Conservation (phyloP, 2,888 invertebrate genomes). For the Eupithecia inturbata region DNA sequence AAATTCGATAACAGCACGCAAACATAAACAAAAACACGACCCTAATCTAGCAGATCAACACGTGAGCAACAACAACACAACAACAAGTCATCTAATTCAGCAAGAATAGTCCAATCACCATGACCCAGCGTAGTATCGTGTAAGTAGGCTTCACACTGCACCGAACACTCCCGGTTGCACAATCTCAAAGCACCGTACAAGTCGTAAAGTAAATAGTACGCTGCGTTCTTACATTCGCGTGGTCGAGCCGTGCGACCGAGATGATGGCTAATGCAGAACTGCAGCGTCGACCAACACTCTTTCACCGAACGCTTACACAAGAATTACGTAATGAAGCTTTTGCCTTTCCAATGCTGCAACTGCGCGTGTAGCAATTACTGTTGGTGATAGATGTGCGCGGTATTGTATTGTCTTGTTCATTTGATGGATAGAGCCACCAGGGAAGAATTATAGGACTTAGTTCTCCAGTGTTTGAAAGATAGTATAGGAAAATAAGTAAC, state of each 20-base stretch:
- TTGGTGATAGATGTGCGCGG: constrained; percentile 48
- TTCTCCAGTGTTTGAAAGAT: not conserved
- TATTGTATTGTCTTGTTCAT: constrained; percentile 24
- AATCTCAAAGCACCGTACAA: constrained; percentile 37
- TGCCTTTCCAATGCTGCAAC: constrained; percentile 75
- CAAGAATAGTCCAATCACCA: constrained; percentile 18
- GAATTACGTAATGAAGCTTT: constrained; percentile 71
- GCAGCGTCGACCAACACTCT: constrained; percentile 65
- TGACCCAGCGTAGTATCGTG: constrained; percentile 34
- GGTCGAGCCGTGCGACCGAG: constrained; percentile 57
- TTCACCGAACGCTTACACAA: constrained; percentile 77
- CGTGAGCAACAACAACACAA: constrained; percentile 10
- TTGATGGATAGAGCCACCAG: not conserved
- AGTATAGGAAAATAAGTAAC: not conserved
- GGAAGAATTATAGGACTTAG: not conserved
- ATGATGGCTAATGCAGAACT: constrained; percentile 68
- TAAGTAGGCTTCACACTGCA: constrained; percentile 41
- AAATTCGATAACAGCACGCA: constrained; percentile 3
- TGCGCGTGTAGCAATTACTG: constrained; percentile 63
- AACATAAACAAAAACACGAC: constrained; percentile 23
- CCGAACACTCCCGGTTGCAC: constrained; percentile 48
- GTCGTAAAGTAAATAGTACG: constrained; percentile 22
- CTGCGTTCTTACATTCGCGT: constrained; percentile 33
- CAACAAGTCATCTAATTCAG: constrained; percentile 11
- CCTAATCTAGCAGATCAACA: constrained; percentile 18